Evolutionary conservation across 2,888 invertebrate genomes (phyloP), one percentile per base, ranked within the genome.

Genomic region (Cynaeus angustus): DNA sequence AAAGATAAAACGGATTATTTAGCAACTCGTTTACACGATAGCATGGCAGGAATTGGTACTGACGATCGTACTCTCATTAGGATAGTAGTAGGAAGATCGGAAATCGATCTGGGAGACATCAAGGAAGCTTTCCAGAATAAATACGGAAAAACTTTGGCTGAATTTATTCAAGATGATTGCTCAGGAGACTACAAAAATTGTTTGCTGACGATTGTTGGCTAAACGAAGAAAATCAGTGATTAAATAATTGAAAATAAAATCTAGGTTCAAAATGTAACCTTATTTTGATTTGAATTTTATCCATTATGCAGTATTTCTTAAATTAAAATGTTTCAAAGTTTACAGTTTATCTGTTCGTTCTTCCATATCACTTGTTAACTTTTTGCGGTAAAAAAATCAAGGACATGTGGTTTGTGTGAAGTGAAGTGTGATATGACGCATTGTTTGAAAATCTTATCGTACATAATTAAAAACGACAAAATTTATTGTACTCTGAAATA

Each of bases 101-200:
- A 92, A 86, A 85, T 90, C 53, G 94, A 94, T 86, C 88, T 94
- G 77, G 90, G 86, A 4, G 88, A 88, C 79, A 90, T 94, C 82
- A 91, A 91, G 83, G 82, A 85, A 4, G 92, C 92, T 77, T 94
- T 91, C 85, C 91, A 92, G 81, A 86, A 89, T 14, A 86, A 91
- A 46, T 92, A 90, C 83, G 90, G 91, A 81, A 91, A 91, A 77
- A 91, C 92, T 0, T 81, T 93, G 75, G 92, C 92, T 82, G 90
- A 91, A 82, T 93, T 91, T 87, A 92, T 95, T 72, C 86, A 94
- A 92, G 92, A 89, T 16, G 95, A 95, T 79, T 92, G 93, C 72
- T 92, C 94, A 53, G 95, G 95, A 21, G 92, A 95, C 83, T 95
- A 94, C 87, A 94, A 94, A 85, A 93, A 94, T 80, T 91, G 92